These are phyloP conservation scores for Oligia fasciuncula DNA, from an alignment of 2,888 invertebrate genomes.

Conservation along the genomic window DNA sequence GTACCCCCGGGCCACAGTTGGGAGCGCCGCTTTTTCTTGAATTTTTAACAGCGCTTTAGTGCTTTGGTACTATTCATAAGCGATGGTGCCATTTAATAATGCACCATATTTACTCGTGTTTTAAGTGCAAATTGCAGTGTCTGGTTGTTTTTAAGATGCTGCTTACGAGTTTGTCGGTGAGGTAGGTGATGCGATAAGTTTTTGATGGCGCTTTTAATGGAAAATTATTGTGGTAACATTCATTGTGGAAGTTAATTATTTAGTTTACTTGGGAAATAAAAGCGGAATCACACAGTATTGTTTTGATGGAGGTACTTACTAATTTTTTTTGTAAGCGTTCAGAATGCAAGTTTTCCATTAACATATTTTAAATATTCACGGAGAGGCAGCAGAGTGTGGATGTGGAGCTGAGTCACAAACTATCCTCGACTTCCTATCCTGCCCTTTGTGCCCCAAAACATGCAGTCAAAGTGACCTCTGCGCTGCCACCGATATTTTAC, in stretches of 20 bases:
- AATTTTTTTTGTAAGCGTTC: background rate
- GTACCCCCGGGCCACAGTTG: slow-evolving; percentile 80
- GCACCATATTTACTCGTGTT: slow-evolving; percentile 50
- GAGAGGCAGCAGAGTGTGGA: background rate
- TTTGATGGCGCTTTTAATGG: slow-evolving; percentile 43
- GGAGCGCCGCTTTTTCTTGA: slow-evolving; percentile 81
- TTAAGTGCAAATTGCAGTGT: slow-evolving; percentile 58
- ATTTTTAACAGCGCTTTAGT: slow-evolving; percentile 83
- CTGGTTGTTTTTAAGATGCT: slow-evolving; percentile 36
- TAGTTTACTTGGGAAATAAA: background rate
- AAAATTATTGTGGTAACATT: slow-evolving; percentile 32
- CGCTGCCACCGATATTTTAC: background rate
- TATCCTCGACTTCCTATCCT: background rate
- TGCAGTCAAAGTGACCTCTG: background rate
- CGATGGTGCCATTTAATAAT: slow-evolving; percentile 56
- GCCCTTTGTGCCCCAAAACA: background rate
- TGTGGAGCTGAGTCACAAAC: background rate
- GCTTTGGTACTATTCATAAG: slow-evolving; percentile 71
- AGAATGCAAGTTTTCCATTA: background rate
- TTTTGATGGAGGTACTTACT: background rate
- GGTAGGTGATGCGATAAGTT: slow-evolving; percentile 50
- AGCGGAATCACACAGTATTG: background rate
- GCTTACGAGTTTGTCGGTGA: slow-evolving; percentile 30
- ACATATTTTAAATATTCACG: no score
- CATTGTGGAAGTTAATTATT: slow-evolving; percentile 4